A percentile compares a stretch with the other conserved stretches of the same genome.
phyloP scores from a whole-genome alignment of 2,113 vertebrate genomes.

The Triplophysa rosa region DNA sequence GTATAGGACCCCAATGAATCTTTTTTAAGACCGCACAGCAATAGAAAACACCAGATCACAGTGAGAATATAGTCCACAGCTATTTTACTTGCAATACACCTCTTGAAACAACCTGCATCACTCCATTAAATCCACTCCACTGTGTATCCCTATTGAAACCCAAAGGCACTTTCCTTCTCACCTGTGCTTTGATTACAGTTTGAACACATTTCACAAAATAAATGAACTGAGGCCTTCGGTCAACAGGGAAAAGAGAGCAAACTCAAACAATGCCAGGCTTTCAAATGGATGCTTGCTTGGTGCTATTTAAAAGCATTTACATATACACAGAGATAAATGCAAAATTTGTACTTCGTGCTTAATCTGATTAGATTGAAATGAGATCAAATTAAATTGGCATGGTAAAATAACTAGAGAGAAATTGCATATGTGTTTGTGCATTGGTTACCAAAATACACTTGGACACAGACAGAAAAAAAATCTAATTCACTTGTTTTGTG shows the following conservation, averaged over 20 bases:
- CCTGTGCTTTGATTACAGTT: conserved; percentile 26
- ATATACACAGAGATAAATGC: not conserved
- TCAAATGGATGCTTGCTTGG: conserved; percentile 20
- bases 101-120: not conserved
- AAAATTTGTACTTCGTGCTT: not conserved
- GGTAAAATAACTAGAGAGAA: not conserved
- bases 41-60: not conserved
- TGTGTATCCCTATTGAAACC: conserved; percentile 9
- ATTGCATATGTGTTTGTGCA: not conserved
- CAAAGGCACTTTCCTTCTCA: not conserved
- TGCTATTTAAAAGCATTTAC: not conserved
- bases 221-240: conserved; percentile 27
- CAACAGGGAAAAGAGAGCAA: conserved; percentile 7
- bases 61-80: not conserved
- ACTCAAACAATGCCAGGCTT: conserved; percentile 14
- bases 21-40: not conserved
- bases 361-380: not conserved
- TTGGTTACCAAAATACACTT: not conserved
- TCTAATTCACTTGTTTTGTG: too few relatives aligned
- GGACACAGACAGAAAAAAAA: not conserved
- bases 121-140: conserved; percentile 2
- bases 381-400: not conserved
- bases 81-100: conserved; percentile 2
- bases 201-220: conserved; percentile 7
- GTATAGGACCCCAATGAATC: not conserved